Conservation (phyloP, 2,113 vertebrate species). For the Albula glossodonta region DNA sequence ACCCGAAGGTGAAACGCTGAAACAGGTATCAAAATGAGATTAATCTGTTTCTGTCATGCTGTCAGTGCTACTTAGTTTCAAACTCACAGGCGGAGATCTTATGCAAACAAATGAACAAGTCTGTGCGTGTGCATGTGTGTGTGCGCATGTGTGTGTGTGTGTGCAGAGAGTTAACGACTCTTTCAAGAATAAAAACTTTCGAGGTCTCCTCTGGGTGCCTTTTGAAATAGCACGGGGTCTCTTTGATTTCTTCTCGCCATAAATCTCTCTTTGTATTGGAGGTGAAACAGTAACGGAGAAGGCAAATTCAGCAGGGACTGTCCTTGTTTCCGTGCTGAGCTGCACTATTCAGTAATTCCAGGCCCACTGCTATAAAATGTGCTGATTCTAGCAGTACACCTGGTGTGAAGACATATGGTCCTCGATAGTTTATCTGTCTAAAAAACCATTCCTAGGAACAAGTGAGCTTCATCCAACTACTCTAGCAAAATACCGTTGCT, state of each 20-base stretch:
- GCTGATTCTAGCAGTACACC: not conserved
- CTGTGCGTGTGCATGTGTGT: no score
- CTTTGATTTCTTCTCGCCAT: not conserved
- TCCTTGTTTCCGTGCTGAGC: not conserved
- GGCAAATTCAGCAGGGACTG: not conserved
- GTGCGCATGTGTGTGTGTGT: not conserved
- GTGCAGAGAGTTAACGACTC: not conserved
- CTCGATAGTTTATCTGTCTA: not conserved
- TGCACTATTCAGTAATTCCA: not conserved
- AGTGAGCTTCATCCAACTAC: not conserved
- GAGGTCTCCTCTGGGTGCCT: not conserved
- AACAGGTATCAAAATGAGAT: conserved; percentile 7
- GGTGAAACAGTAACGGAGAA: not conserved
- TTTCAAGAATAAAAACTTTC: not conserved
- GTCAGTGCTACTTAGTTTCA: conserved; percentile 9
- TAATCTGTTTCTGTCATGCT: conserved; percentile 13
- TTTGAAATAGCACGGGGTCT: not conserved
- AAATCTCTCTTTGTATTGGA: not conserved
- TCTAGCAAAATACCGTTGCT: not conserved
- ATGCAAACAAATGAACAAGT: no score
- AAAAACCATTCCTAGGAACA: not conserved
- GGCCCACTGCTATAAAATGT: not conserved
- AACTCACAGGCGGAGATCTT: not conserved
- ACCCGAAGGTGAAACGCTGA: conserved; percentile 1
- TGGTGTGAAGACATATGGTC: conserved; percentile 19